Conservation (phyloP, 2,888 invertebrate species). For the Pollenia griseotomentosa region DNA sequence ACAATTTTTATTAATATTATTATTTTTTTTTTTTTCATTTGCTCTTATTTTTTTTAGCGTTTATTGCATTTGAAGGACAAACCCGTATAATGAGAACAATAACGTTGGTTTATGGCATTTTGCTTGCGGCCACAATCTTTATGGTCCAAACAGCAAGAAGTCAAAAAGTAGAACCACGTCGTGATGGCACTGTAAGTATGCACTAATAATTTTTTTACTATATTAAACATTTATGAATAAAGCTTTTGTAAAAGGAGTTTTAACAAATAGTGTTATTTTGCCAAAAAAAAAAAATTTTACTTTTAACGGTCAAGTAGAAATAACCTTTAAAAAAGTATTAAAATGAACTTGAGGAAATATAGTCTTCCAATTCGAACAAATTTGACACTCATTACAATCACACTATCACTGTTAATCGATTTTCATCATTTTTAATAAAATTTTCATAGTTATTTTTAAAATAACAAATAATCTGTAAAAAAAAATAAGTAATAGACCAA, state of each 20-base stretch:
- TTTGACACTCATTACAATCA: too few relatives aligned
- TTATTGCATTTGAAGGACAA: conserved; percentile 57
- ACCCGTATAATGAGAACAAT: conserved; percentile 64
- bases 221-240: not conserved
- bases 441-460: too few relatives aligned
- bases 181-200: conserved; percentile 79
- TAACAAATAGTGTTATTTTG: conserved; percentile 28
- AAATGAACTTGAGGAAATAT: too few relatives aligned
- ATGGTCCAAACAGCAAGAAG: conserved; percentile 68
- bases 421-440: too few relatives aligned
- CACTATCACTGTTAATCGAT: too few relatives aligned
- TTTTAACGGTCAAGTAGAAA: not conserved
- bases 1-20: conserved; percentile 20
- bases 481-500: too few relatives aligned
- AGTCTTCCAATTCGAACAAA: too few relatives aligned
- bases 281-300: not conserved
- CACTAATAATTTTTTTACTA: conserved; percentile 27
- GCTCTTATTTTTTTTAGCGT: not conserved
- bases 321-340: too few relatives aligned
- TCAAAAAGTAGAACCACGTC: conserved; percentile 77
- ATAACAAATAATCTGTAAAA: too few relatives aligned
- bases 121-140: conserved; percentile 62
- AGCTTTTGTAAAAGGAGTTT: not conserved
- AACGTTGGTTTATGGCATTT: conserved; percentile 65
- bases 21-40: conserved; percentile 38